Base-by-base conservation (phyloP, 2,797 vertebrate genomes). In the Carduelis carduelis region DNA sequence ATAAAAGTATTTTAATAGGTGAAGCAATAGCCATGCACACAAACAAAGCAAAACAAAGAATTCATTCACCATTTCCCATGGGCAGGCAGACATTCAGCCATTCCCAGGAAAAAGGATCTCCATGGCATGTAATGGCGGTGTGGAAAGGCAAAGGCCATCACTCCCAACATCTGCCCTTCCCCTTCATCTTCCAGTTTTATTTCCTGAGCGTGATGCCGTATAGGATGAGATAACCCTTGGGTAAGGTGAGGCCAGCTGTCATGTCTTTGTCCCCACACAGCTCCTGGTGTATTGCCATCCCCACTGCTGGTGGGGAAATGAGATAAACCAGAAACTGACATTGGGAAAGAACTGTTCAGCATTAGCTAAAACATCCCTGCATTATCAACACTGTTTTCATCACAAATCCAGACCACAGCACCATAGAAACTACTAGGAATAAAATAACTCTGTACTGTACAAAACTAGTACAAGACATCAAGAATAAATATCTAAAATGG, bases 41-140 rank as follows among this genome's bases (percentile, higher is more conserved):
- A 71, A 69, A 15, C 3, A 59, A 47, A 55, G 4, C 1, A 76
- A 60, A 63, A 6, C 37, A 55, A 70, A 39, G 2, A 63, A 65
- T 75, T 34, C 1, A 27, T 79, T 64, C 19, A 49, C 34, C 10
- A 8, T 17, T 63, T 55, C 27, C 9, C 30, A 59, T 15, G 0
- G n/a, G 23, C 27, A 72, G 32, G 30, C 26, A 81, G 37, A 12
- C 32, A 46, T 65, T 77, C 69, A 83, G 14, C 8, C 28, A 70
- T 66, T 11, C 32, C 46, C 46, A 72, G 15, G 37, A 49, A 24
- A 71, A 30, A 4, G 11, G 13, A 16, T 6, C 6, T 68, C 35
- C 24, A 18, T 1, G 2, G 12, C 1, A 0, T 0, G 0, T 65
- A n/a, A 35, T 0, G 0, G 8, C 22, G 46, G 30, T 20, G 39